Evolutionary conservation across 2,113 vertebrate genomes (phyloP).

Genomic region (pig (Sus scrofa)): DNA sequence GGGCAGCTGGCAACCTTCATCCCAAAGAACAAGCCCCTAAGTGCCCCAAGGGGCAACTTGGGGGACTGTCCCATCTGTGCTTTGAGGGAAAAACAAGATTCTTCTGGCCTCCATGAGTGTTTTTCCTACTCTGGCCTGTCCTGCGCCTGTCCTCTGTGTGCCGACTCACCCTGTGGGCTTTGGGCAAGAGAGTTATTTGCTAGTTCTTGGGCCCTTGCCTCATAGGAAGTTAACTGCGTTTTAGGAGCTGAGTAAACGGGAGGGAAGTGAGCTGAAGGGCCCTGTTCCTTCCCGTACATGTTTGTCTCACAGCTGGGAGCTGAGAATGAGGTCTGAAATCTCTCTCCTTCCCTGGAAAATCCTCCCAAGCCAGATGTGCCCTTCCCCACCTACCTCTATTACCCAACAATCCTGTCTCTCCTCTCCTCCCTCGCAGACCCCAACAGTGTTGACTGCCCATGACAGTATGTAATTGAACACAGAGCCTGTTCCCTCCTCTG

Average conservation of each 20-base stretch:
- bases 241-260: background rate
- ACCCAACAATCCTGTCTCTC: constrained; percentile 65
- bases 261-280: background rate
- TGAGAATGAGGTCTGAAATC: constrained; percentile 47
- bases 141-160: background rate
- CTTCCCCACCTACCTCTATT: constrained; percentile 63
- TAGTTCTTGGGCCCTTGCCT: background rate
- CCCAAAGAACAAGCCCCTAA: background rate
- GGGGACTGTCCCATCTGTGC: background rate
- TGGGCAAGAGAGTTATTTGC: background rate
- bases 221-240: background rate
- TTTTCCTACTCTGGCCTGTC: background rate
- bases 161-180: background rate
- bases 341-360: constrained; percentile 66
- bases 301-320: constrained; percentile 58
- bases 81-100: background rate
- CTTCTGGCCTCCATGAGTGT: background rate
- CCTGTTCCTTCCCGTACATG: background rate
- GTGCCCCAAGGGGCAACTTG: background rate
- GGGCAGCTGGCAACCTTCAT: background rate
- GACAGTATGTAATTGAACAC: constrained; percentile 83
- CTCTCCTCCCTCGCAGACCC: constrained; percentile 53
- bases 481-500: constrained; percentile 82
- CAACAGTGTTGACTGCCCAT: constrained; percentile 82
- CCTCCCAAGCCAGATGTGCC: constrained; percentile 76